Evolutionary conservation across 2,797 vertebrate genomes (phyloP), one percentile per base, ranked within the genome.

Genomic region (Parauchenoglanis punctatus): DNA sequence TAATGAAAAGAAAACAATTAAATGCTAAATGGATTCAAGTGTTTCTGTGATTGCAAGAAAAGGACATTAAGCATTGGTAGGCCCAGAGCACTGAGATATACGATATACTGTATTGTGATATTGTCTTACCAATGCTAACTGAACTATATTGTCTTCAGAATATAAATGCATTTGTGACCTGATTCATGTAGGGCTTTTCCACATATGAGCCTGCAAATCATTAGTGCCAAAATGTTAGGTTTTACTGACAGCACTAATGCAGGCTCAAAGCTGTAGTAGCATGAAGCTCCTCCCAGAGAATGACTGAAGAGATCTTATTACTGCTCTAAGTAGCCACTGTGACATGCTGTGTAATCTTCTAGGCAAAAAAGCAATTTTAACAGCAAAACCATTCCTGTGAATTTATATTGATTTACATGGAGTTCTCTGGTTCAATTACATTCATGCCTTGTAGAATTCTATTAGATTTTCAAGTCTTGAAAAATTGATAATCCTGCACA

Each of bases 101-200:
- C 4, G 44, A 61, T 76, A 18, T 18, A 56, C 15, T 77, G 6
- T 54, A 54, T 54, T 25, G 18, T 25, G 20, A 73, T 46, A 49
- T 18, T 49, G 11, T 46, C 4, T 75, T 75, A 4, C 28, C 75
- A 56, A 5, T 56, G 28, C 17, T 23, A 17, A 58, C 4, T 58
- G 28, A 35, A 35, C 44, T 58, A 28, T 35, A 20, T 49, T 5
- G 13, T 52, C 46, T 76, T 76, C 46, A 78, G 35, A 58, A 23
- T 56, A 3, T 35, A 35, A 78, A 78, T 78, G 52, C 28, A 35
- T 78, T 78, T 35, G 28, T 58, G 54, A 78, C 94, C 94, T 95
- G 93, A 96, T 95, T 95, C 94, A 95, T 93, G 92, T 90, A 93
- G 90, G 91, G 91, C 93, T 93, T 94, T 95, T 95, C 92, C 92